Evolutionary conservation across 35 echinoderm and acorn worm genomes (phyloP), one percentile per base, ranked within the genome.

Genomic region (Anneissia japonica): DNA sequence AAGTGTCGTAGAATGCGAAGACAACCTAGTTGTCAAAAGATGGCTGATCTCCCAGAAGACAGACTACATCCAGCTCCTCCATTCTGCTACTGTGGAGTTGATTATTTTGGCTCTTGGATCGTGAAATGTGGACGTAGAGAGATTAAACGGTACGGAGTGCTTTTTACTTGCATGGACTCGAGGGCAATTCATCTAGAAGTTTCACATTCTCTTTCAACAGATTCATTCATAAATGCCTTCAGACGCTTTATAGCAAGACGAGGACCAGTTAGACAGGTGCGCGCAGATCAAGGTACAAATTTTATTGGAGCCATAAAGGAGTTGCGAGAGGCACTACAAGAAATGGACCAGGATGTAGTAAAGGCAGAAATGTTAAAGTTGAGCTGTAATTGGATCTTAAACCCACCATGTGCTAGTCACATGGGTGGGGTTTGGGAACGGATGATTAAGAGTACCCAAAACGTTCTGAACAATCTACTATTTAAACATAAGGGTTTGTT

Each of bases 161-260:
- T 92, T 26, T 92, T 92, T 31, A 92, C 90, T 19, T 92, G 90
- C 32, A 28, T 92, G 79, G 37, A 38, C 12, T 39, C 38, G 10
- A 73, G 90, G 41, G 51, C 46, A 38, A 79, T 92, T 41, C 90
- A 92, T 51, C 19, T 86, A 32, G 89, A 91, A 39, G 79, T 90
- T 28, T 83, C 88, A 3, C 34, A 83, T 55, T 74, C 74, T 74
- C 38, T 94, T 17, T 30, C 34, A 9, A 39, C 78, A 0, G 84
- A 84, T 55, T 90, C 84, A 17, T 94, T 94, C 81, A 80, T 94
- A 4, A 94, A 94, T 73, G 85, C 78, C 30, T 76, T 88, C 38
- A 81, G 92, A 36, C 38, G 92, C 75, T 94, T 94, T 37, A 76
- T 83, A 30, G 74, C 55, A 72, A 81, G 83, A 72, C 74, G 92